Evolutionary conservation across 1,140 invertebrate species (phyloP).

Genomic region (Pteromalus puparum): DNA sequence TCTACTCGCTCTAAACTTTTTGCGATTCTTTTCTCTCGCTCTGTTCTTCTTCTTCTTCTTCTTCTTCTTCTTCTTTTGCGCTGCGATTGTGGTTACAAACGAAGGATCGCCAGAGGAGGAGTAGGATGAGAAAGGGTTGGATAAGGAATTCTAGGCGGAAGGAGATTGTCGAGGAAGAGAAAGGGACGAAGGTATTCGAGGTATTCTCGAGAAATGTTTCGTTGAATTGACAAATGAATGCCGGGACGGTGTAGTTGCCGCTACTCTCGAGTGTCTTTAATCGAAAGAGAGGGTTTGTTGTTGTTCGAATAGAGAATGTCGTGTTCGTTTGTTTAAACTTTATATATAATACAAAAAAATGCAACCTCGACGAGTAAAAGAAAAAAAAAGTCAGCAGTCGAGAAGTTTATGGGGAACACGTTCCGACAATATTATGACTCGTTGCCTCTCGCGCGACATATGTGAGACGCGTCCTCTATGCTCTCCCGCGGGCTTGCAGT

Average conservation of each 20-base stretch:
- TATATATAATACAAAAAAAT: no score
- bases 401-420: constrained; percentile 38
- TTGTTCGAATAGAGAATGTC: no score
- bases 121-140: constrained; percentile 21
- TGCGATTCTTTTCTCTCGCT: constrained; percentile 32
- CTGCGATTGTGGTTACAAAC: constrained; percentile 44
- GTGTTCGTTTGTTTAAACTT: no score
- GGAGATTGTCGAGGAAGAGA: constrained; percentile 5
- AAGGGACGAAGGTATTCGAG: constrained; percentile 36
- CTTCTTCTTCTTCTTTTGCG: constrained; percentile 34
- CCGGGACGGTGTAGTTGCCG: not conserved
- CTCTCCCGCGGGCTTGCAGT: not conserved
- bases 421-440: constrained; percentile 47
- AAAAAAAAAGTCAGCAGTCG: not conserved
- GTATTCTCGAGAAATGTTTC: constrained; percentile 44
- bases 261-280: not conserved
- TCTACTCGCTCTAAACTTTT: not conserved
- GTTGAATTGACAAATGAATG: constrained; percentile 18
- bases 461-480: constrained; percentile 6
- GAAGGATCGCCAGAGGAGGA: not conserved
- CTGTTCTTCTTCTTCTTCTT: not conserved
- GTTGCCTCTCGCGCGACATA: constrained; percentile 34
- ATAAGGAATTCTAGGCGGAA: constrained; percentile 50
- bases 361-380: no score
- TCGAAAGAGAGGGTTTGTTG: not conserved